Conservation (phyloP, 2,797 vertebrate species). For the Limosa lapponica region DNA sequence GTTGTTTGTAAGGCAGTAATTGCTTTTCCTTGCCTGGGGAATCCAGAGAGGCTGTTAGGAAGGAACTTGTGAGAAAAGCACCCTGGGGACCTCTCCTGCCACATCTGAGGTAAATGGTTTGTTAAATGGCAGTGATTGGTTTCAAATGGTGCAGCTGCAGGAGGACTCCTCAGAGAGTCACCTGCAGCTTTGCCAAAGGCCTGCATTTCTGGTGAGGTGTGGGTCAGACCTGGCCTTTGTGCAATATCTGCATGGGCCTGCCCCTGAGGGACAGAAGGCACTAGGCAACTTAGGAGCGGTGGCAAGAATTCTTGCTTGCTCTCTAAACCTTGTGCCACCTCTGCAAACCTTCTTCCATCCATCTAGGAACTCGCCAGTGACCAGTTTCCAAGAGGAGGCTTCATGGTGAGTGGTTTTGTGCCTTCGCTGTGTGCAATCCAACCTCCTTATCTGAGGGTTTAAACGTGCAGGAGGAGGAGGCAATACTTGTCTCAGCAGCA, state of each 20-base stretch:
- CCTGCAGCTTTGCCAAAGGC: background rate
- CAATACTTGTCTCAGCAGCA: background rate
- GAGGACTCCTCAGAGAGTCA: background rate
- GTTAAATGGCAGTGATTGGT: background rate
- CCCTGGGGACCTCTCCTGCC: background rate
- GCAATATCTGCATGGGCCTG: background rate
- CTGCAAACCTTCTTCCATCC: background rate
- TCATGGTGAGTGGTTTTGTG: background rate
- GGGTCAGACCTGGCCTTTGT: background rate
- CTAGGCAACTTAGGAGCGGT: background rate
- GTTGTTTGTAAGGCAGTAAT: background rate
- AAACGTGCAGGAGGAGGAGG: background rate
- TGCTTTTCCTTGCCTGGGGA: constrained; percentile 17
- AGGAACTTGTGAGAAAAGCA: constrained; percentile 19
- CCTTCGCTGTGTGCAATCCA: background rate
- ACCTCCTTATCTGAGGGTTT: background rate
- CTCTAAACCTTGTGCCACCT: background rate
- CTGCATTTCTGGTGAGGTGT: background rate
- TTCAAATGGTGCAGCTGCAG: background rate
- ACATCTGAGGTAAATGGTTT: constrained; percentile 4
- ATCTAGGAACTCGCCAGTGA: background rate
- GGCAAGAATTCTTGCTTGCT: background rate
- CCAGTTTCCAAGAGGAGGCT: background rate
- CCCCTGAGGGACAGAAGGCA: background rate
- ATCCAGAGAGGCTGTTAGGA: constrained; percentile 3